A percentile compares a stretch with the other conserved stretches of the same genome.
Conservation (phyloP, 2,888 invertebrate species). For the Drosophila paramelanica region DNA sequence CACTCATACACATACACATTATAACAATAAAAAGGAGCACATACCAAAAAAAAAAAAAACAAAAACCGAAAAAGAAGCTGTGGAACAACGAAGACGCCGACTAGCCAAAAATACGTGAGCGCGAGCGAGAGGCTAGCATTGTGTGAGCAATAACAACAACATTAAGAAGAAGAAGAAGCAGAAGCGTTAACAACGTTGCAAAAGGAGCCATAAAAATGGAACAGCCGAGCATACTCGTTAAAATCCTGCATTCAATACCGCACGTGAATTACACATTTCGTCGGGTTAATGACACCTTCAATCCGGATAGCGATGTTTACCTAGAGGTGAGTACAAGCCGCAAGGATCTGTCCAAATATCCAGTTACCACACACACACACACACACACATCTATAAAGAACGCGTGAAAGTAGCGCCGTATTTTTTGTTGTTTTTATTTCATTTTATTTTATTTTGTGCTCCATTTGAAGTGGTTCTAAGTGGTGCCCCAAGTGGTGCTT, state of each 20-base stretch:
- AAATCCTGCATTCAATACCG: conserved; percentile 94
- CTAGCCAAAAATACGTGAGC: conserved; percentile 30
- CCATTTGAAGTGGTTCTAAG: conserved; percentile 36
- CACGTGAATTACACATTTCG: conserved; percentile 96
- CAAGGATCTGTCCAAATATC: conserved; percentile 10
- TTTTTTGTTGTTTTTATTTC: background rate
- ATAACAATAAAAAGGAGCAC: conserved; percentile 52
- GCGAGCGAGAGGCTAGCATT: conserved; percentile 24
- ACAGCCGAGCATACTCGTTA: conserved; percentile 93
- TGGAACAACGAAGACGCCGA: conserved; percentile 21
- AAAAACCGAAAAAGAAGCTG: conserved; percentile 12
- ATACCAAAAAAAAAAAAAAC: conserved; percentile 32
- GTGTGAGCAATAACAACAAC: conserved; percentile 43
- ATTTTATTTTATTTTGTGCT: conserved; percentile 9
- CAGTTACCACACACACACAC: conserved; percentile 1
- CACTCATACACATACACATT: conserved; percentile 31
- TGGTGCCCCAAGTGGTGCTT: conserved; percentile 39
- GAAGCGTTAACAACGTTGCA: conserved; percentile 36
- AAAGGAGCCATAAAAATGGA: conserved; percentile 86
- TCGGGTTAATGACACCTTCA: conserved; percentile 95
- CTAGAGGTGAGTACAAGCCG: conserved; percentile 89
- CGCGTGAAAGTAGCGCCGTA: conserved; percentile 31
- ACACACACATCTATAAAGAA: conserved; percentile 1
- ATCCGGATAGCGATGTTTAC: conserved; percentile 94
- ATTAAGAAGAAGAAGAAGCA: conserved; percentile 8